Percentiles rank a stretch among this genome's conserved stretches.
These are phyloP conservation scores for Gallinago solitaria DNA, from an alignment of 2,797 vertebrate genomes.

Conservation along the genomic window DNA sequence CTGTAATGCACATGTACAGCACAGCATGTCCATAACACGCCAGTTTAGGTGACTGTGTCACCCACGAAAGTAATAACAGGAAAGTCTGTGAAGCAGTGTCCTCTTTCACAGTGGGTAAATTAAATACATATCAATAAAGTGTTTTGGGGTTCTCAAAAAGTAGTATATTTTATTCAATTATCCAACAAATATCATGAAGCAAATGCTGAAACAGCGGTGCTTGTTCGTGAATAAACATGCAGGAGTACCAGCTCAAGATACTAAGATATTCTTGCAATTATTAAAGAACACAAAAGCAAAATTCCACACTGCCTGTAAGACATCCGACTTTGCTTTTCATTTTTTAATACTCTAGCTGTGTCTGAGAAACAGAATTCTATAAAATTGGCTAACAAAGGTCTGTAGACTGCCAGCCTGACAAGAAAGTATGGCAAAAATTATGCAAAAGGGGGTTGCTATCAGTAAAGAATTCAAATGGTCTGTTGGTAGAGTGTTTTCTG, in stretches of 20 bases:
- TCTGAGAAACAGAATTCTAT: background rate
- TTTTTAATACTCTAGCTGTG: background rate
- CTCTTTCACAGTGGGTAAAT: background rate
- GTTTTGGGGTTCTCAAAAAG: background rate
- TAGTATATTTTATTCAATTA: background rate
- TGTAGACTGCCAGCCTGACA: background rate
- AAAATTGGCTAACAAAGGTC: background rate
- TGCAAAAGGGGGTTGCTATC: background rate
- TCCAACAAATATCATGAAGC: background rate
- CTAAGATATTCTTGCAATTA: background rate
- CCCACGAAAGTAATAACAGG: background rate
- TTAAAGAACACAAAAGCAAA: background rate
- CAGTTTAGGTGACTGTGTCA: background rate
- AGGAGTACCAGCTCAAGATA: background rate
- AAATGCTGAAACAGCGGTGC: background rate
- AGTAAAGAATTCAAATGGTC: background rate
- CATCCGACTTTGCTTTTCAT: background rate
- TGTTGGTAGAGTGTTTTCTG: background rate
- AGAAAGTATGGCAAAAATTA: background rate
- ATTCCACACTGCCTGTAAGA: background rate
- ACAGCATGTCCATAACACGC: accelerated
- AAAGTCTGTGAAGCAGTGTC: background rate
- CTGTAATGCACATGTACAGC: background rate
- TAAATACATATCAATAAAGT: background rate
- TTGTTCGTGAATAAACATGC: background rate